phyloP scores from a whole-genome alignment of 2,113 vertebrate species.

The Melanerpes aurifrons region DNA sequence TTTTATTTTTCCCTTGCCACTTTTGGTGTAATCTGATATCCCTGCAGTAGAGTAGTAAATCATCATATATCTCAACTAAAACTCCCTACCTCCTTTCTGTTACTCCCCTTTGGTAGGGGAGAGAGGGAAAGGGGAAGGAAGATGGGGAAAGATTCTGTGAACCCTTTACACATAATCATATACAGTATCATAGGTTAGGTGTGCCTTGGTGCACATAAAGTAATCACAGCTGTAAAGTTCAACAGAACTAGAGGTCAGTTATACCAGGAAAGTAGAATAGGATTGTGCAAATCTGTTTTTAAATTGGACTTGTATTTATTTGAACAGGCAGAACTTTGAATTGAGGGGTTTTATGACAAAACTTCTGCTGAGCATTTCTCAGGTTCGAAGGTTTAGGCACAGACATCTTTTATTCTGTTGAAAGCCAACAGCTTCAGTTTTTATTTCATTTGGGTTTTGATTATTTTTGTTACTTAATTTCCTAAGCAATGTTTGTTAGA shows the following conservation, averaged over 20 bases:
- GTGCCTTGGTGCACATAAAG: neutral
- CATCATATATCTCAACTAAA: too few species aligned
- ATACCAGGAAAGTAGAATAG: neutral
- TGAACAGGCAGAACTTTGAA: neutral
- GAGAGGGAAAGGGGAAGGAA: too few species aligned
- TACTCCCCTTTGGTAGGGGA: too few species aligned
- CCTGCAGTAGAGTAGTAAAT: too few species aligned
- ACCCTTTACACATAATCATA: too few species aligned
- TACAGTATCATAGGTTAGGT: neutral
- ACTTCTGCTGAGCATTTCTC: neutral
- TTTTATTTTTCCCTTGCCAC: too few species aligned
- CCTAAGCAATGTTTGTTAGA: conserved; percentile 39
- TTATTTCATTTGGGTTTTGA: neutral
- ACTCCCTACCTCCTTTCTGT: too few species aligned
- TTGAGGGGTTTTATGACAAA: neutral
- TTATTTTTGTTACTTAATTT: conserved; percentile 59
- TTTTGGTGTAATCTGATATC: too few species aligned
- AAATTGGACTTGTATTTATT: neutral
- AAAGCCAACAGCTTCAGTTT: neutral
- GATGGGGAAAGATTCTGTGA: too few species aligned
- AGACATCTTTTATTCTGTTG: neutral
- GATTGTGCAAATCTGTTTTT: neutral
- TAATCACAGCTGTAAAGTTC: neutral
- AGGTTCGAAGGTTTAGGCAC: neutral
- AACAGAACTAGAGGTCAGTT: neutral